phyloP scores from a whole-genome alignment of 2,113 vertebrate genomes.

The Empidonax alnorum region DNA sequence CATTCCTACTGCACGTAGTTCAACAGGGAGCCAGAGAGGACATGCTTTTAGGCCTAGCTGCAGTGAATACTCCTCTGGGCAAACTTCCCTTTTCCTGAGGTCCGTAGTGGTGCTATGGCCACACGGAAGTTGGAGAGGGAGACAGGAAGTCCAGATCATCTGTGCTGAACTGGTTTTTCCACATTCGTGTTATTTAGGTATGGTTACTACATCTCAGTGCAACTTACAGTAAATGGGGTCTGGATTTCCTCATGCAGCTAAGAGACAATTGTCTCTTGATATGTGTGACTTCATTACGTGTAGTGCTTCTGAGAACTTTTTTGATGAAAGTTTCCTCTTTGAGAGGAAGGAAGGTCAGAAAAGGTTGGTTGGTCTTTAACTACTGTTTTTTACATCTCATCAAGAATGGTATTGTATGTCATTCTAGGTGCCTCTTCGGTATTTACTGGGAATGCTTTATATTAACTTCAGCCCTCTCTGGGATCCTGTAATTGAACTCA shows the following conservation, averaged over 20 bases:
- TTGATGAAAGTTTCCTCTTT: not conserved
- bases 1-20: not conserved
- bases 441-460: constrained; percentile 93
- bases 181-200: not conserved
- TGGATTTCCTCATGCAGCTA: not conserved
- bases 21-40: not conserved
- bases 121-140: not conserved
- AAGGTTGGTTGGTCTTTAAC: not conserved
- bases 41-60: not conserved
- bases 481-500: constrained; percentile 92
- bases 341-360: not conserved
- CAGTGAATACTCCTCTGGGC: not conserved
- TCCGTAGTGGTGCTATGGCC: not conserved
- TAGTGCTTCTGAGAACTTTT: not conserved
- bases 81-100: not conserved
- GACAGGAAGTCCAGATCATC: not conserved
- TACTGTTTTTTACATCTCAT: not conserved
- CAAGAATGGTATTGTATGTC: not conserved
- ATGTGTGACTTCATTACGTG: not conserved
- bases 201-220: not conserved
- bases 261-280: not conserved
- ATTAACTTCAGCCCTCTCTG: constrained; percentile 94
- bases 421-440: constrained; percentile 90
- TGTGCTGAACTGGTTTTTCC: not conserved
- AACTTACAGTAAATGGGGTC: not conserved